Conservation (phyloP, 30 jellyfish, hydroid and myxozoan genomes). For the Catostylus mosaicus region DNA sequence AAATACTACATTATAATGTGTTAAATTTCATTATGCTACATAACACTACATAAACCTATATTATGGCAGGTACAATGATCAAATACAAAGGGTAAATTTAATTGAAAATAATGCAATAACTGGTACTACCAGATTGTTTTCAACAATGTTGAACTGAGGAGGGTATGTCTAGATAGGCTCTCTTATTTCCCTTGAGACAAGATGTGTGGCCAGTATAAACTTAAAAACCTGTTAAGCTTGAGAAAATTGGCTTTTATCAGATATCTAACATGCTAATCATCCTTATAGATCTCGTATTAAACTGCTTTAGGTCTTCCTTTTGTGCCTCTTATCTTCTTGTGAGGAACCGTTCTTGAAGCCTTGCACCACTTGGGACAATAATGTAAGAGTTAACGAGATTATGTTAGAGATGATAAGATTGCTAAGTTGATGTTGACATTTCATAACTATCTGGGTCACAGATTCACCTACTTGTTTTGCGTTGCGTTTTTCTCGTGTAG, state of each 20-base stretch:
- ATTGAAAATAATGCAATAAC: no score
- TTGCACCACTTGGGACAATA: background rate
- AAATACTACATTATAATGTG: no score
- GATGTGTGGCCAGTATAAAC: background rate
- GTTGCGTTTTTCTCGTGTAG: background rate
- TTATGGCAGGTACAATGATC: no score
- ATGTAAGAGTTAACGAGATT: background rate
- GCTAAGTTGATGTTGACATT: background rate
- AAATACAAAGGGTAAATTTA: no score
- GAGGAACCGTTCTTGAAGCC: background rate
- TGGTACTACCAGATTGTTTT: no score
- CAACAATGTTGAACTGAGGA: no score
- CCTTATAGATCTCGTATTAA: background rate
- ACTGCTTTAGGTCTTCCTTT: background rate
- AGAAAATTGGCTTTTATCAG: background rate
- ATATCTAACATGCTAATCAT: background rate
- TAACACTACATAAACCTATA: no score
- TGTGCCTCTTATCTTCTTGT: background rate
- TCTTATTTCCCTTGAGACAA: no score
- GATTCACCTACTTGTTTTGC: background rate
- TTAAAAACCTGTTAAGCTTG: no score
- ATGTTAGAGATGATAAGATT: background rate
- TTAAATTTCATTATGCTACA: no score
- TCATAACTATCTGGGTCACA: conserved; percentile 7
- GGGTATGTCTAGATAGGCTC: no score